A percentile compares a stretch with the other conserved stretches of the same genome.
Evolutionary conservation across 2,797 vertebrate genomes (phyloP).

Genomic region (Semaprochilodus insignis): DNA sequence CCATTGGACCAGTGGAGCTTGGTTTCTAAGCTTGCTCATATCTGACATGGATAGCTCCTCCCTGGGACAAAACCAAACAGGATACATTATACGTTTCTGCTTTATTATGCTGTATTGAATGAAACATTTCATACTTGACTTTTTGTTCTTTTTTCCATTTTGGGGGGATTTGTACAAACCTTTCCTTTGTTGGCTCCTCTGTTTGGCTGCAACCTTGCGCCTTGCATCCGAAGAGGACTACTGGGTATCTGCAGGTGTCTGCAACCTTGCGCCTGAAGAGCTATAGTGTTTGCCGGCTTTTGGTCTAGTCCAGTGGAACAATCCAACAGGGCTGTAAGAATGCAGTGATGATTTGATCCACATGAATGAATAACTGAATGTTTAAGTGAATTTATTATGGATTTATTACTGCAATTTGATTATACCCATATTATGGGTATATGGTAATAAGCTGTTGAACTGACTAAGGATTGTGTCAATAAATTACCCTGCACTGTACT

Average conservation of each 20-base stretch:
- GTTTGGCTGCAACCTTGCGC: no score
- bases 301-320: neutral
- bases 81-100: neutral
- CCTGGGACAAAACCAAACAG: neutral
- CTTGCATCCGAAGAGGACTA: neutral
- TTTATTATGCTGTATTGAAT: neutral
- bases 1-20: neutral
- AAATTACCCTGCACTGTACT: neutral
- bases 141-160: constrained; percentile 18
- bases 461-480: neutral
- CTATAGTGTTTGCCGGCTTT: constrained; percentile 3
- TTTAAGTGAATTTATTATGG: no score
- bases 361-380: no score
- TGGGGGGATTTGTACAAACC: constrained; percentile 6
- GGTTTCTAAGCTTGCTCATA: neutral
- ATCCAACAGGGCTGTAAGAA: neutral
- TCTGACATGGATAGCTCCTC: neutral
- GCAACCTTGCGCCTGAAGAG: neutral
- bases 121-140: constrained; percentile 17
- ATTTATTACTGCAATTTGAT: neutral
- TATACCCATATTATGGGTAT: neutral
- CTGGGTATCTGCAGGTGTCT: neutral
- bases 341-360: neutral
- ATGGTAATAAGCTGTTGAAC: neutral
- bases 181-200: neutral